These are phyloP conservation scores for Macrostomum cliftonense DNA, from an alignment of 2,888 invertebrate genomes.

Conservation along the genomic window DNA sequence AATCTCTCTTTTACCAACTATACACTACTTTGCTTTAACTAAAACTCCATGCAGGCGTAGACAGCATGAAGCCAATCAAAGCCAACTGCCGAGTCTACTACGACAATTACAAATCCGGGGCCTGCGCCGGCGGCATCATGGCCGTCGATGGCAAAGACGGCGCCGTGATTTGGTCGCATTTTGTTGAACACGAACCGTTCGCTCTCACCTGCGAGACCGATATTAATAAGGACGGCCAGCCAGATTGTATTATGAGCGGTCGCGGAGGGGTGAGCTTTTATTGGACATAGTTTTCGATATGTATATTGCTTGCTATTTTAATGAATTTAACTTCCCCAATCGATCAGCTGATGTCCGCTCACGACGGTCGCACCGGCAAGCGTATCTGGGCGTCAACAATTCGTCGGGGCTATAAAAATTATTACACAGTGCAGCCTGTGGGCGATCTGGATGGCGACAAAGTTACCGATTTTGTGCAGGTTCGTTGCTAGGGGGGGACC, in stretches of 20 bases:
- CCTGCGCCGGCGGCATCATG: constrained; percentile 56
- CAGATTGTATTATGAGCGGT: constrained; percentile 56
- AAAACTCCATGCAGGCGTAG: no score
- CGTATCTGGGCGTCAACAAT: constrained; percentile 12
- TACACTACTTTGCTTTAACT: no score
- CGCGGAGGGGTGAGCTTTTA: constrained; percentile 50
- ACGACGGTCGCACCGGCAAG: constrained; percentile 9
- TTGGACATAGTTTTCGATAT: no score
- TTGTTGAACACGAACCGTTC: constrained; percentile 53
- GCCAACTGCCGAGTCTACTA: constrained; percentile 43
- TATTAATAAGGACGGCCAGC: constrained; percentile 49
- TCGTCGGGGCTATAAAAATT: constrained; percentile 28
- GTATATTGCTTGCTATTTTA: no score
- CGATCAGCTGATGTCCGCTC: constrained; percentile 9
- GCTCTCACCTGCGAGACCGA: constrained; percentile 54
- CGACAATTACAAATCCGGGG: constrained; percentile 44
- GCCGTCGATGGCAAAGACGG: constrained; percentile 57
- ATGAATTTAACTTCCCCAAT: no score
- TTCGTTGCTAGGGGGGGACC: constrained; percentile 45
- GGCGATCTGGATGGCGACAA: constrained; percentile 49
- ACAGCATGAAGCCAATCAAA: no score
- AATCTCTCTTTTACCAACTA: no score
- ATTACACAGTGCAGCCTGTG: constrained; percentile 52
- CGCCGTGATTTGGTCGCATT: constrained; percentile 53
- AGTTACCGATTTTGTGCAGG: constrained; percentile 49